phyloP scores from a whole-genome alignment of 2,797 vertebrate genomes.

The Falco biarmicus region DNA sequence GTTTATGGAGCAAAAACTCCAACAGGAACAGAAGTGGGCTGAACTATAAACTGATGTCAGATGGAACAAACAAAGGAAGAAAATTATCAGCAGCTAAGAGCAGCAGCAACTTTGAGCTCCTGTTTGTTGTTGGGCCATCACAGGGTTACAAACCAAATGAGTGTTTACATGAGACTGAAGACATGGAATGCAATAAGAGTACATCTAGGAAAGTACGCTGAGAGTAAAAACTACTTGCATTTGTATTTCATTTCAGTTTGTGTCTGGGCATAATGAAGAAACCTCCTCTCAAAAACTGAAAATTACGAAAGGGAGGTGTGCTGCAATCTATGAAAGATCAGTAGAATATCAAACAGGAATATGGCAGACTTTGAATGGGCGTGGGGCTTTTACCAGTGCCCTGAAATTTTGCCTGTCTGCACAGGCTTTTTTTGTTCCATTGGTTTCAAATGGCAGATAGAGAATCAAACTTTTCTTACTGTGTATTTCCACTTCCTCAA shows the following conservation, averaged over 20 bases:
- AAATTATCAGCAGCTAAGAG: conserved; percentile 16
- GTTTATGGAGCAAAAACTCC: conserved; percentile 42
- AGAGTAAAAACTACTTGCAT: neutral
- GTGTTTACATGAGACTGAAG: neutral
- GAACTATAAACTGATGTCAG: neutral
- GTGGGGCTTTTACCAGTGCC: neutral
- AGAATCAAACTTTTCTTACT: neutral
- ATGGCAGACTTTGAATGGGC: neutral
- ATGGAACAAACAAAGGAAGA: neutral
- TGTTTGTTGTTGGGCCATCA: neutral
- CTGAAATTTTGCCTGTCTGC: neutral
- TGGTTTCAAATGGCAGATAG: neutral
- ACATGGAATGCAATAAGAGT: neutral
- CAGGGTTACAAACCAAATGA: neutral
- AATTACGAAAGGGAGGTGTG: neutral
- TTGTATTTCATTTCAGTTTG: neutral
- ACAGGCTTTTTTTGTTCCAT: neutral
- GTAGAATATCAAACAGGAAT: neutral
- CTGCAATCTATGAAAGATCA: neutral
- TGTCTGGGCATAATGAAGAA: neutral
- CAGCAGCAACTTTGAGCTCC: neutral
- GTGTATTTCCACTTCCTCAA: neutral
- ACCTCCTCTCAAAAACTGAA: neutral
- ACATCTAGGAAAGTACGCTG: neutral
- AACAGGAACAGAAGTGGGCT: conserved; percentile 3